Percentiles rank a stretch among this genome's conserved stretches.
These are phyloP conservation scores for Iphiclides podalirius DNA, from an alignment of 2,888 invertebrate species.

Conservation along the genomic window DNA sequence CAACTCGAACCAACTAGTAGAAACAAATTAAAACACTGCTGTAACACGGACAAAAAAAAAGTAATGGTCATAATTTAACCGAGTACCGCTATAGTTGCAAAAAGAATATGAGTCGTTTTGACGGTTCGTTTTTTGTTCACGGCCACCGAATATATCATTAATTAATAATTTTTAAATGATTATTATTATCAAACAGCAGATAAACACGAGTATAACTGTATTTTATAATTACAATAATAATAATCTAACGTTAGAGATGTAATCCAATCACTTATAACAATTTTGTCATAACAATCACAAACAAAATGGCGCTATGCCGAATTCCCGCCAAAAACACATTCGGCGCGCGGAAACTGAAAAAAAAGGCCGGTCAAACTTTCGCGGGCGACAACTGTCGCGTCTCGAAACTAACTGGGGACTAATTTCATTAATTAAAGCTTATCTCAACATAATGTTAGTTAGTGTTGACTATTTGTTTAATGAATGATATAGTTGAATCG, in stretches of 20 bases:
- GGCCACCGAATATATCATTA: background rate
- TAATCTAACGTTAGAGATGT: too few species aligned
- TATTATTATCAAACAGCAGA: too few species aligned
- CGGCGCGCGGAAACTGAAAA: background rate
- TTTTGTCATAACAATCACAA: too few species aligned
- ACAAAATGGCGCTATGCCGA: too few species aligned
- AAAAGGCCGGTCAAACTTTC: background rate
- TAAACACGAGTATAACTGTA: too few species aligned
- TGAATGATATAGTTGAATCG: conserved; percentile 10
- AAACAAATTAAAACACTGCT: conserved; percentile 30
- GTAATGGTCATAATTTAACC: conserved; percentile 15
- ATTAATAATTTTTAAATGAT: too few species aligned
- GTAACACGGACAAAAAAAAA: conserved; percentile 26
- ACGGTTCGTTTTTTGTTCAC: conserved; percentile 7
- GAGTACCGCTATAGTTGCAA: conserved; percentile 20
- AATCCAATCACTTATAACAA: too few species aligned
- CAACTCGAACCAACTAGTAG: conserved; percentile 29
- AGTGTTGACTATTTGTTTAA: conserved; percentile 3
- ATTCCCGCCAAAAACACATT: conserved; percentile 9
- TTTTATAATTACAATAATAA: too few species aligned
- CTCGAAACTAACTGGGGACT: background rate
- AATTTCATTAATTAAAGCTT: conserved; percentile 10
- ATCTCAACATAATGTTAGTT: conserved; percentile 7
- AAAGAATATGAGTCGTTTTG: conserved; percentile 4
- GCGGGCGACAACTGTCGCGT: conserved; percentile 10